These are phyloP conservation scores for Ceuthmochares aereus DNA, from an alignment of 2,113 vertebrate genomes.

Conservation along the genomic window DNA sequence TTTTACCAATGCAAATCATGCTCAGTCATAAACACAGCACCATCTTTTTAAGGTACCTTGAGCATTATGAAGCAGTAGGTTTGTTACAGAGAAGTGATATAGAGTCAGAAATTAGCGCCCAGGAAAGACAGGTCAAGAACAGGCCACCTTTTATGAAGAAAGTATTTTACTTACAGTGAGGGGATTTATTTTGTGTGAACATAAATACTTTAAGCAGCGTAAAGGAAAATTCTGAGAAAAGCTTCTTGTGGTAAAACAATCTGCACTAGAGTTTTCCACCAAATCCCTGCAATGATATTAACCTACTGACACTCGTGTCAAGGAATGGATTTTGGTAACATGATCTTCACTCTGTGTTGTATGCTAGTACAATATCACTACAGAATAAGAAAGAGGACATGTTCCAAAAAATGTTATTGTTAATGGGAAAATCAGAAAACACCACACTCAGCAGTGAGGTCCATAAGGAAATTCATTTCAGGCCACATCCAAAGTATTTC, in stretches of 20 bases:
- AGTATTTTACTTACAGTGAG: background rate
- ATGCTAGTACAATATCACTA: background rate
- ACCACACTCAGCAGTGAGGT: background rate
- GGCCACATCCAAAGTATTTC: slow-evolving; percentile 7
- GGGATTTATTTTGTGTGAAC: slow-evolving; percentile 14
- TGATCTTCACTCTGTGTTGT: background rate
- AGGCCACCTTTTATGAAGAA: background rate
- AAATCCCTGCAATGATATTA: slow-evolving; percentile 10
- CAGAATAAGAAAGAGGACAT: background rate
- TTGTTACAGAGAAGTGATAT: background rate
- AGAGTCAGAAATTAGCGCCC: background rate
- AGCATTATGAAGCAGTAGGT: background rate
- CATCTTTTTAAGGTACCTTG: background rate
- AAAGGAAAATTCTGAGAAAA: background rate
- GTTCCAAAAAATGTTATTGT: slow-evolving; percentile 60
- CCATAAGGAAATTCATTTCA: slow-evolving; percentile 44
- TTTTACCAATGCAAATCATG: background rate
- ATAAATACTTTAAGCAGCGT: background rate
- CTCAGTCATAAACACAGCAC: background rate
- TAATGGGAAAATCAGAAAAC: slow-evolving; percentile 62
- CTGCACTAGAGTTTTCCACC: background rate
- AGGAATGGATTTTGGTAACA: background rate
- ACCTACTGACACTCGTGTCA: background rate
- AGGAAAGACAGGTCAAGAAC: background rate
- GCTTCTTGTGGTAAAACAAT: background rate